These are phyloP conservation scores for Tenthredo mesomela DNA, from an alignment of 2,888 invertebrate species.

Conservation along the genomic window DNA sequence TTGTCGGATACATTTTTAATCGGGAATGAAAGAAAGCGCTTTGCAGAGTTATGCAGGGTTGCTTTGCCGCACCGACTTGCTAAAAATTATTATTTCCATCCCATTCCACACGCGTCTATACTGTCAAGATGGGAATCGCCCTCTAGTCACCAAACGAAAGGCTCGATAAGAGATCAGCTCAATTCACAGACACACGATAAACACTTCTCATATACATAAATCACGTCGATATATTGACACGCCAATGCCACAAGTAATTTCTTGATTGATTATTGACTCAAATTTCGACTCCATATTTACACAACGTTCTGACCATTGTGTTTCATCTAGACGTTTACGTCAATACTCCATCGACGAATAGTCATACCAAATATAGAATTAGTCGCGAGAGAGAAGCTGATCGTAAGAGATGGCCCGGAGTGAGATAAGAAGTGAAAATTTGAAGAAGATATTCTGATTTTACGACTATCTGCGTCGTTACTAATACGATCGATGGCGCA, in stretches of 20 bases:
- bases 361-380: not conserved
- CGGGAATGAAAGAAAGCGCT: constrained; percentile 60
- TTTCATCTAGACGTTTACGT: not conserved
- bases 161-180: not conserved
- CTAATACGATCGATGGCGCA: constrained; percentile 52
- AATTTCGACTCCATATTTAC: constrained; percentile 6
- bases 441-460: not conserved
- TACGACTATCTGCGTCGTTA: constrained; percentile 42
- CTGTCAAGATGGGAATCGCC: constrained; percentile 7
- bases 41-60: constrained; percentile 60
- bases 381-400: not conserved
- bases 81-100: constrained; percentile 6
- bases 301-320: not conserved
- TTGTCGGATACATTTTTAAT: constrained; percentile 72
- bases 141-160: not conserved
- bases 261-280: constrained; percentile 13
- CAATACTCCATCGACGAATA: not conserved
- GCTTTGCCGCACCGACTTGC: constrained; percentile 43
- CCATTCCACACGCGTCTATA: not conserved
- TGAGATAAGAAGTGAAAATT: not conserved
- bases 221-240: not conserved
- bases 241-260: not conserved
- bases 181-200: not conserved
- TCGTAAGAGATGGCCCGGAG: not conserved
- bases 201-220: not conserved